A percentile compares a stretch with the other conserved stretches of the same genome.
Conservation (phyloP, 2,113 vertebrate genomes). For the Choloepus hoffmanni region DNA sequence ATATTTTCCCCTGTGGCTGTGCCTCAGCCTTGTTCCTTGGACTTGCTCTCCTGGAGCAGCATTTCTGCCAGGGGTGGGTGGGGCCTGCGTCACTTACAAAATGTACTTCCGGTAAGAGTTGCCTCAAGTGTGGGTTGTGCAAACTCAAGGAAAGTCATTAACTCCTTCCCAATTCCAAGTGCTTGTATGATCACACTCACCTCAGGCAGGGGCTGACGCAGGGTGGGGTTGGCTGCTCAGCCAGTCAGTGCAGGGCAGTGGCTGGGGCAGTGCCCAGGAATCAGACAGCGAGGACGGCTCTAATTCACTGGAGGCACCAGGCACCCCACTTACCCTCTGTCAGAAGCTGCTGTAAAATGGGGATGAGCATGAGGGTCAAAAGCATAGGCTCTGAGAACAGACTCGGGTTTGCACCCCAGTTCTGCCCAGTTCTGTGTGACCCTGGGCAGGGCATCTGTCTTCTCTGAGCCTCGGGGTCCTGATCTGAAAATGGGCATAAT, state of each 20-base stretch:
- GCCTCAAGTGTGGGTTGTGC: neutral
- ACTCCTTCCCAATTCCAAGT: neutral
- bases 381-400: neutral
- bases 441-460: neutral
- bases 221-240: neutral
- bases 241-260: accelerated
- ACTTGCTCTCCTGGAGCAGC: neutral
- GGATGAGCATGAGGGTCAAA: neutral
- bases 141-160: neutral
- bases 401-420: neutral
- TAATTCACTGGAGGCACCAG: neutral
- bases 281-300: neutral
- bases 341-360: neutral
- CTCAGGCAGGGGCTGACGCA: neutral
- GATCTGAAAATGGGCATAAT: neutral
- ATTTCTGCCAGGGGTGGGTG: neutral
- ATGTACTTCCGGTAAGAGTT: neutral
- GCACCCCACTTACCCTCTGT: neutral
- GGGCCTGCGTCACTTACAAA: neutral
- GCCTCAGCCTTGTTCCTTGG: neutral
- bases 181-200: neutral
- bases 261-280: no score
- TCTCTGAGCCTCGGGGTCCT: neutral
- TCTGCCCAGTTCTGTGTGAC: neutral
- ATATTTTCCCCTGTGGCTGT: constrained; percentile 18